Base-by-base conservation (phyloP, 2,888 invertebrate genomes). In the Calliopum simillimum region DNA sequence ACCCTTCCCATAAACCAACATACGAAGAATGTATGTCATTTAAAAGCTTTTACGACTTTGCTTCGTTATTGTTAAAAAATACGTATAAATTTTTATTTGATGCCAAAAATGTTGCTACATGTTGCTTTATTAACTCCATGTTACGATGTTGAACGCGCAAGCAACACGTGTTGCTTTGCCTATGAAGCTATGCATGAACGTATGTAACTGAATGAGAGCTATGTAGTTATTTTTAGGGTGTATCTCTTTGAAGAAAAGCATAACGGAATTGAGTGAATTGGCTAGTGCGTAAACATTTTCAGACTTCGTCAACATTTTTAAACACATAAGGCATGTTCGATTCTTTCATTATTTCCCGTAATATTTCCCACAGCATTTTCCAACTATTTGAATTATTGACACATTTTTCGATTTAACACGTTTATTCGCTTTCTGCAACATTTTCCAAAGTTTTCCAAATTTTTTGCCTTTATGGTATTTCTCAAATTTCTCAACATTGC, bases 71-170 rank as follows among this genome's bases (percentile, higher is more conserved):
- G 58, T 58, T 25, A 25, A 41, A 59, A 33, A 59, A 41, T 59
- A 41, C 19, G n/a, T 33, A 19, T 41, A 19, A 14, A 59, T 59
- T 59, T 59, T 59, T 59, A 41, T 16, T 33, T 43, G 16, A 59
- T 33, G 33, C 43, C 19, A 59, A 63, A 49, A 49, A 63, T 49
- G 23, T 61, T 41, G 33, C 43, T 63, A 49, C 47, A 49, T 49
- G 63, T 63, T 63, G 63, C 49, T 49, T 63, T 63, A 63, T 63
- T 63, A 63, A 49, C 47, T 49, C 63, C 13, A 33, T 33, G 33
- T 21, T 16, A 51, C 51, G 49, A 16, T n/a, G 33, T 33, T 33
- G 33, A 33, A 33, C 33, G 33, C 33, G 8, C 33, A 33, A 8
- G 33, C 51, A 51, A 51, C 49, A 49, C n/a, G n/a, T n/a, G 16